Evolutionary conservation across 2,113 vertebrate species (phyloP).

Genomic region (Anoura caudifer): DNA sequence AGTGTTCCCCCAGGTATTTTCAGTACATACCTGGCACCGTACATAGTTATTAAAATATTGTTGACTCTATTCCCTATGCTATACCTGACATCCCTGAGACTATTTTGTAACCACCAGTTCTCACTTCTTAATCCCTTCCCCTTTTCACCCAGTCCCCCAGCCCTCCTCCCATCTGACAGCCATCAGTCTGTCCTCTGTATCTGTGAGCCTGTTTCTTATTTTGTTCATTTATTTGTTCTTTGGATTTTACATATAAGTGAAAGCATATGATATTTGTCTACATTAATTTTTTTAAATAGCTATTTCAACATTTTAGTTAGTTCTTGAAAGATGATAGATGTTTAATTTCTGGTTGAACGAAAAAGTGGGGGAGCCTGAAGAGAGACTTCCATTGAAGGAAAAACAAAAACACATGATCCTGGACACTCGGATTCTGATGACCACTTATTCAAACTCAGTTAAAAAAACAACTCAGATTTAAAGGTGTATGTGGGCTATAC

Average conservation of each 20-base stretch:
- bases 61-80: neutral
- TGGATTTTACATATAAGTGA: neutral
- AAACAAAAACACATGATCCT: neutral
- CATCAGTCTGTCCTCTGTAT: neutral
- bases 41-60: neutral
- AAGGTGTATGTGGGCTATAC: neutral
- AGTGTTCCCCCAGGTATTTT: neutral
- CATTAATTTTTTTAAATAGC: neutral
- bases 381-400: neutral
- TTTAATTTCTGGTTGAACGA: neutral
- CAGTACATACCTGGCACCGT: neutral
- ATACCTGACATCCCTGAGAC: neutral
- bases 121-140: neutral
- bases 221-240: neutral
- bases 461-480: neutral
- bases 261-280: neutral
- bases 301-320: neutral
- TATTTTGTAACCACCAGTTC: neutral
- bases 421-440: neutral
- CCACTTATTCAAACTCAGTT: neutral
- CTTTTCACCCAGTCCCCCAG: neutral
- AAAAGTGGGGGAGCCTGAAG: neutral
- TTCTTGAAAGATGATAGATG: neutral
- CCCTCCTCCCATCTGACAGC: neutral
- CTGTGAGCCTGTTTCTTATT: neutral